Conservation (phyloP, 2,113 vertebrate genomes). For the Odontesthes bonariensis region DNA sequence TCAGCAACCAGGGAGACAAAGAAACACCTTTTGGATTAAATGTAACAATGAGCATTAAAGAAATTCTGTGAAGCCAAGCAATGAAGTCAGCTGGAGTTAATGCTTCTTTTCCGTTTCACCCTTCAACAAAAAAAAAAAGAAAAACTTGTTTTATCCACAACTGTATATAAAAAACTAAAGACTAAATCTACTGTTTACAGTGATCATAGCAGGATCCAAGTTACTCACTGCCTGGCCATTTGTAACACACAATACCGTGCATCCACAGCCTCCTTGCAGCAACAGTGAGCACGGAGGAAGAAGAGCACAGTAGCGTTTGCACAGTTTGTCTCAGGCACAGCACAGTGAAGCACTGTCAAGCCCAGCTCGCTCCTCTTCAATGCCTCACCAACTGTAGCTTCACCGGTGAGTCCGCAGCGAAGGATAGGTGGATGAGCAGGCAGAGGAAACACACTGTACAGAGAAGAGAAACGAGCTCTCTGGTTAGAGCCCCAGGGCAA, state of each 20-base stretch:
- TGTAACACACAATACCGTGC: constrained; percentile 56
- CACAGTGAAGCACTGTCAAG: constrained; percentile 61
- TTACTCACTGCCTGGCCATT: constrained; percentile 77
- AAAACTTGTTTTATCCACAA: constrained; percentile 8
- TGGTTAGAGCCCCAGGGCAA: not conserved
- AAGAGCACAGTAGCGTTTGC: constrained; percentile 77
- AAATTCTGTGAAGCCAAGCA: constrained; percentile 40
- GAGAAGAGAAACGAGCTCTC: constrained; percentile 14
- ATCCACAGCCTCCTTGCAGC: constrained; percentile 39
- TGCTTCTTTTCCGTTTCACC: constrained; percentile 27
- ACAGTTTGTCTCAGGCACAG: constrained; percentile 82
- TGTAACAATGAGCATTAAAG: constrained; percentile 9
- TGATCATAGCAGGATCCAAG: constrained; percentile 51
- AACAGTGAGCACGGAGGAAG: constrained; percentile 41
- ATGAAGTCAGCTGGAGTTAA: constrained; percentile 6
- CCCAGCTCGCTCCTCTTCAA: constrained; percentile 45
- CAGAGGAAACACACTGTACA: constrained; percentile 57
- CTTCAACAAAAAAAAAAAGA: constrained; percentile 14
- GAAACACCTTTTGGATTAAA: constrained; percentile 36
- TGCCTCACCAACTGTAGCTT: constrained; percentile 70
- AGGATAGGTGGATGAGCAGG: constrained; percentile 5
- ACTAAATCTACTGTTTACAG: constrained; percentile 70
- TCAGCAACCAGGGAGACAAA: constrained; percentile 46
- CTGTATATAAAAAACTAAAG: constrained; percentile 64
- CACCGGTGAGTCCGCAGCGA: constrained; percentile 37